Evolutionary conservation across 2,888 invertebrate genomes (phyloP).

Genomic region (Catocala nupta): DNA sequence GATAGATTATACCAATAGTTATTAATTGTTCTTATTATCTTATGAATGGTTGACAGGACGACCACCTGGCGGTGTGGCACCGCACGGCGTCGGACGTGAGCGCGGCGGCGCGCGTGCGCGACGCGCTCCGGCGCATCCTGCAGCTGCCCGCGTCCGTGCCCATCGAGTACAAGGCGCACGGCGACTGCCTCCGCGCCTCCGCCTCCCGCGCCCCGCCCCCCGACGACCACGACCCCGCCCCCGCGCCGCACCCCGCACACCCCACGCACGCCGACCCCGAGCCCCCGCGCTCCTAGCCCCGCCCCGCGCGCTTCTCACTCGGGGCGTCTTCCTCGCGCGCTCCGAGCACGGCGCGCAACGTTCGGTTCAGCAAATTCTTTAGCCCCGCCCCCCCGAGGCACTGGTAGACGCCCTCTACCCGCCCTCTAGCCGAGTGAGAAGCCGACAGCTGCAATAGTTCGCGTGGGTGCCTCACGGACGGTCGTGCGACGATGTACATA

Average conservation of each 20-base stretch:
- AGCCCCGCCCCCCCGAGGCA: slow-evolving; percentile 1
- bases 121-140: slow-evolving; percentile 97
- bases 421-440: slow-evolving; percentile 33
- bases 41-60: slow-evolving; percentile 89
- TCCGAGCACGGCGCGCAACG: not conserved
- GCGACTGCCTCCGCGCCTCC: slow-evolving; percentile 73
- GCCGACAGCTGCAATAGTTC: slow-evolving; percentile 35
- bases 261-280: slow-evolving; percentile 26
- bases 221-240: slow-evolving; percentile 18
- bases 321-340: not conserved
- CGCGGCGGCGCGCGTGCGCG: slow-evolving; percentile 96
- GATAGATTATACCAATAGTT: too few species aligned
- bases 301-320: not conserved
- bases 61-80: slow-evolving; percentile 99
- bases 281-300: slow-evolving; percentile 20
- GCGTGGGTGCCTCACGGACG: slow-evolving; percentile 55
- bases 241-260: slow-evolving; percentile 34
- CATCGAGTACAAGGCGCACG: slow-evolving; percentile 95
- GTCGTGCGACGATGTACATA: slow-evolving; percentile 68
- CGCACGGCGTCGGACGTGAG: slow-evolving; percentile 96
- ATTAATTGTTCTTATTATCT: too few species aligned
- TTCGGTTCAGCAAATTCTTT: slow-evolving; percentile 3
- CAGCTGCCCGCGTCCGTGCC: slow-evolving; percentile 97
- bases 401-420: too few species aligned
- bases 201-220: slow-evolving; percentile 53